Conservation (phyloP, 2,888 invertebrate genomes). For the Netelia virgata region DNA sequence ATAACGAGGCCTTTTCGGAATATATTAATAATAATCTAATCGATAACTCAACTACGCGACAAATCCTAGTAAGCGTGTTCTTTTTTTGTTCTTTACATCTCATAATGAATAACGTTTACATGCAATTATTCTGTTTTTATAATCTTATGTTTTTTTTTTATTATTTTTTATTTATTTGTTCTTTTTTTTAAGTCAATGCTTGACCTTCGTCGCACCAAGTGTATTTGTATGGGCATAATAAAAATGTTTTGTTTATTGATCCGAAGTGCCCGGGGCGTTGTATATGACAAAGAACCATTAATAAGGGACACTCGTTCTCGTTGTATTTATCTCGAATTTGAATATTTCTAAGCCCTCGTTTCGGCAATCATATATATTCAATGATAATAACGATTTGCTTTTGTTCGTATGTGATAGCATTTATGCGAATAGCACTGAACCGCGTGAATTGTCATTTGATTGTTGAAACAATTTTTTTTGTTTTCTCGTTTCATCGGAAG, state of each 20-base stretch:
- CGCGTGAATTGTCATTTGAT: conserved; percentile 26
- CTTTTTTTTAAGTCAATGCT: conserved; percentile 29
- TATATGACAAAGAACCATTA: conserved; percentile 34
- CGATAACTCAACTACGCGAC: conserved; percentile 72
- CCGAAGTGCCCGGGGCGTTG: conserved; percentile 1
- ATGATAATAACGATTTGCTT: conserved; percentile 28
- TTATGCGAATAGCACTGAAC: conserved; percentile 46
- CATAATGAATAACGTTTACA: conserved; percentile 48
- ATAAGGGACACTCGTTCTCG: conserved; percentile 12
- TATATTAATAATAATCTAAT: conserved; percentile 71
- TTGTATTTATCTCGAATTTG: conserved; percentile 36
- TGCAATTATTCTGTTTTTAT: conserved; percentile 30
- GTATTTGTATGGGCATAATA: conserved; percentile 29
- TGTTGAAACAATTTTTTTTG: conserved; percentile 21
- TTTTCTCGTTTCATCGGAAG: conserved; percentile 52
- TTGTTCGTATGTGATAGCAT: conserved; percentile 5
- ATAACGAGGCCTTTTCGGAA: conserved; percentile 71
- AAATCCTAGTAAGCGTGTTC: conserved; percentile 74
- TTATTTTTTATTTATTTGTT: neutral
- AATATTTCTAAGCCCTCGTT: conserved; percentile 10
- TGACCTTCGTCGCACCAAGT: conserved; percentile 42
- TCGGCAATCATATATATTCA: conserved; percentile 2
- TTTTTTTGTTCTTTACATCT: conserved; percentile 52
- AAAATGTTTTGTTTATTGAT: conserved; percentile 29
- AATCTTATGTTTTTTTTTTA: neutral